These are phyloP conservation scores for Oeneis ivallda DNA, from an alignment of 2,888 invertebrate species.

Conservation along the genomic window DNA sequence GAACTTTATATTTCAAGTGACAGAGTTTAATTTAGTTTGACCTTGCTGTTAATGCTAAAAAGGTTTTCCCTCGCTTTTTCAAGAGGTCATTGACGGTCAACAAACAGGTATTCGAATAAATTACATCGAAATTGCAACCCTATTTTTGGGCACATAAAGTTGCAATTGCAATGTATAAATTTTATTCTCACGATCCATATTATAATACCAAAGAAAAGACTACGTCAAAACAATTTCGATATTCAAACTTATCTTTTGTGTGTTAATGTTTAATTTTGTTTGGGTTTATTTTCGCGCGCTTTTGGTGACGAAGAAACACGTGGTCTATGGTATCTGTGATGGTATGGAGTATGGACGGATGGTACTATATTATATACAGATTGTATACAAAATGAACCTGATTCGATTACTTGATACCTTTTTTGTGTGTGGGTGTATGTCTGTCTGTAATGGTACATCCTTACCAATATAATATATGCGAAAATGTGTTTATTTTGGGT, in stretches of 20 bases:
- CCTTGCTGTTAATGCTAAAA: constrained; percentile 20
- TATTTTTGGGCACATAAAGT: constrained; percentile 27
- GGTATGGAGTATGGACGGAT: constrained; percentile 1
- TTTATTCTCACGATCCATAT: constrained; percentile 48
- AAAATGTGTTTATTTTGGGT: too few relatives aligned
- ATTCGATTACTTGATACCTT: constrained; percentile 13
- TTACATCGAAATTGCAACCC: constrained; percentile 21
- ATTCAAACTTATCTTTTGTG: constrained; percentile 26
- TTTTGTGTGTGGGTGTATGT: constrained; percentile 9
- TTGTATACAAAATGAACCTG: constrained; percentile 20
- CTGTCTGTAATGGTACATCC: background rate
- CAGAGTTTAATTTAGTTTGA: constrained; percentile 15
- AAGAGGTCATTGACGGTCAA: constrained; percentile 73
- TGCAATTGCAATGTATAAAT: constrained; percentile 24
- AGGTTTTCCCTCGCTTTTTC: constrained; percentile 52
- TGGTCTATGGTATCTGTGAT: constrained; percentile 35
- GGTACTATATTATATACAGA: constrained; percentile 21
- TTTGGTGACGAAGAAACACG: constrained; percentile 36
- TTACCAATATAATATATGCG: too few relatives aligned
- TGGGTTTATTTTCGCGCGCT: constrained; percentile 42
- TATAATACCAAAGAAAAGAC: constrained; percentile 38
- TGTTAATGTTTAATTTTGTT: background rate
- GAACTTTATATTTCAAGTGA: fast-evolving
- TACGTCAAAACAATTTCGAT: constrained; percentile 17
- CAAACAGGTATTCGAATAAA: constrained; percentile 63